These are phyloP conservation scores for Agriotes lineatus DNA, from an alignment of 2,888 invertebrate genomes.

Conservation along the genomic window DNA sequence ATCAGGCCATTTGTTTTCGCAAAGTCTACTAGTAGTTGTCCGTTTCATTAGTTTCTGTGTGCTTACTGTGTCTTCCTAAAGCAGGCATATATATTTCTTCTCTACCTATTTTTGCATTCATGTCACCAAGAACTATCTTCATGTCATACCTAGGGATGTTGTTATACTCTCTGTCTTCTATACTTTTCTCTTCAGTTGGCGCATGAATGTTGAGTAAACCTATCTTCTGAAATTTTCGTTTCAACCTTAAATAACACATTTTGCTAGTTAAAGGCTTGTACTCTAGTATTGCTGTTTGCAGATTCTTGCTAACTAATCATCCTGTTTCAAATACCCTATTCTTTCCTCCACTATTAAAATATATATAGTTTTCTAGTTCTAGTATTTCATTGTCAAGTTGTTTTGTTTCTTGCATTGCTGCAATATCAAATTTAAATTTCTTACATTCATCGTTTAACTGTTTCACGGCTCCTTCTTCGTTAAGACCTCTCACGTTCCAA, in stretches of 20 bases:
- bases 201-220: background rate
- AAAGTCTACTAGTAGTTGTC: background rate
- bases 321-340: background rate
- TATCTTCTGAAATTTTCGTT: background rate
- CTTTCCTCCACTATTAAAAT: background rate
- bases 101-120: background rate
- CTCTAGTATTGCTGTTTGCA: background rate
- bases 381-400: background rate
- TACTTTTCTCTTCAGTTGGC: no score
- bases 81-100: background rate
- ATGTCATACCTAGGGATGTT: background rate
- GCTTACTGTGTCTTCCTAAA: background rate
- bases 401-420: background rate
- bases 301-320: background rate
- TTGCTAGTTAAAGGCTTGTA: background rate
- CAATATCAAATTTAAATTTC: background rate
- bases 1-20: background rate
- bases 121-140: background rate
- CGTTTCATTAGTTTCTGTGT: background rate
- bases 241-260: background rate
- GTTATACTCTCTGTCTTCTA: background rate
- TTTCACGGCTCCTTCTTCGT: no score
- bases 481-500: no score
- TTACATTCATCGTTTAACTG: no score
- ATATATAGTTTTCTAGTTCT: background rate